Conservation (phyloP, 2,888 invertebrate species). For the Margaritifera margaritifera region DNA sequence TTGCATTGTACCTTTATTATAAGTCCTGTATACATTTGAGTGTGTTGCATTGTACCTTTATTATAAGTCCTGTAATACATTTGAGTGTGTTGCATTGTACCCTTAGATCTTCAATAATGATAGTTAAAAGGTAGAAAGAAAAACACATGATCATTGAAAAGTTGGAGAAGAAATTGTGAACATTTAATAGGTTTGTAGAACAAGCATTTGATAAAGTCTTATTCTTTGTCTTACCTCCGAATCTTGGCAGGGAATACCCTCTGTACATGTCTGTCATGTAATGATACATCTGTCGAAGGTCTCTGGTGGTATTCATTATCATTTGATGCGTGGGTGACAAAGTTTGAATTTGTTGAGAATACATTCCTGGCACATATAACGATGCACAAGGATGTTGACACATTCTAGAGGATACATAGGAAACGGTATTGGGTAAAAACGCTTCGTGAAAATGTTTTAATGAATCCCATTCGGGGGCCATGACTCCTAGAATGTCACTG, state of each 20-base stretch:
- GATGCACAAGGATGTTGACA: constrained; percentile 41
- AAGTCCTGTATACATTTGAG: too few relatives aligned
- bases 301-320: constrained; percentile 38
- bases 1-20: too few relatives aligned
- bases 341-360: constrained; percentile 28
- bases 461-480: constrained; percentile 16
- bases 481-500: too few relatives aligned
- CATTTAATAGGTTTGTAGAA: too few relatives aligned
- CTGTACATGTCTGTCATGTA: constrained; percentile 44
- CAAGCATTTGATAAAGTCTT: too few relatives aligned
- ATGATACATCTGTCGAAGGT: constrained; percentile 43
- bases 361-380: constrained; percentile 35
- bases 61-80: too few relatives aligned
- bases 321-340: constrained; percentile 41
- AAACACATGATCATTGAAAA: too few relatives aligned
- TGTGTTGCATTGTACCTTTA: too few relatives aligned
- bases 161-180: too few relatives aligned
- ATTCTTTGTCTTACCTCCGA: constrained; percentile 33
- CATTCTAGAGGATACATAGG: constrained; percentile 29
- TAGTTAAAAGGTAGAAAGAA: too few relatives aligned
- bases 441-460: constrained; percentile 50
- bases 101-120: too few relatives aligned
- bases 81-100: too few relatives aligned
- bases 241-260: constrained; percentile 42
- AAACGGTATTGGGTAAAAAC: constrained; percentile 31